A percentile compares a stretch with the other conserved stretches of the same genome.
These are phyloP conservation scores for Amphiprion percula DNA, from an alignment of 2,113 vertebrate genomes.

Conservation along the genomic window DNA sequence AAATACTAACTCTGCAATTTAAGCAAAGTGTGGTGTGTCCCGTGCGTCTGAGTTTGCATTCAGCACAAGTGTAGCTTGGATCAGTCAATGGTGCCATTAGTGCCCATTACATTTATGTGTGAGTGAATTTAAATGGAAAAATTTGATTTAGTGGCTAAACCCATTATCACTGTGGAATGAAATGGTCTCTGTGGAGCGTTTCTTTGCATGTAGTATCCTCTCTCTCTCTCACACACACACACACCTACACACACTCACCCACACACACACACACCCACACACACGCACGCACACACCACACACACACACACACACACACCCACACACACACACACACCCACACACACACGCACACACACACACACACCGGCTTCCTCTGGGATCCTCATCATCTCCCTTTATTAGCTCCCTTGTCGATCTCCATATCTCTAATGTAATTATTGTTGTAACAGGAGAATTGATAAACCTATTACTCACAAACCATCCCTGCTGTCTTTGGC, in stretches of 20 bases:
- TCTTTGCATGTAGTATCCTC: constrained; percentile 35
- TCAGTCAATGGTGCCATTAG: constrained; percentile 36
- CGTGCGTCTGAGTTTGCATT: neutral
- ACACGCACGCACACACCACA: neutral
- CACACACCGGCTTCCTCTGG: constrained; percentile 30
- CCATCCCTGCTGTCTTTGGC: neutral
- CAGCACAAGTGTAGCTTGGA: constrained; percentile 23
- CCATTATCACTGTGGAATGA: constrained; percentile 48
- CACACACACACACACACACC: neutral
- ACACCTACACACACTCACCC: neutral
- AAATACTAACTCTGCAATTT: neutral
- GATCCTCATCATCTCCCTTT: constrained; percentile 48
- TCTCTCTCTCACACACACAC: too few species aligned
- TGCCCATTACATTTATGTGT: constrained; percentile 34
- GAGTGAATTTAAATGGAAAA: constrained; percentile 43
- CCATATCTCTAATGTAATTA: constrained; percentile 55
- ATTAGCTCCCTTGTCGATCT: constrained; percentile 48
- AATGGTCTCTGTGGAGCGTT: constrained; percentile 59
- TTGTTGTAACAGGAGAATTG: constrained; percentile 28
- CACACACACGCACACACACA: neutral
- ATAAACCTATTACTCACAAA: constrained; percentile 23
- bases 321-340: constrained; percentile 6
- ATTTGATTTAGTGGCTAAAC: constrained; percentile 63
- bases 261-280: neutral
- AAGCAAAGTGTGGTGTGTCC: neutral